These are phyloP conservation scores for Agrilus cyanescens DNA, from an alignment of 2,888 invertebrate genomes.

Conservation along the genomic window DNA sequence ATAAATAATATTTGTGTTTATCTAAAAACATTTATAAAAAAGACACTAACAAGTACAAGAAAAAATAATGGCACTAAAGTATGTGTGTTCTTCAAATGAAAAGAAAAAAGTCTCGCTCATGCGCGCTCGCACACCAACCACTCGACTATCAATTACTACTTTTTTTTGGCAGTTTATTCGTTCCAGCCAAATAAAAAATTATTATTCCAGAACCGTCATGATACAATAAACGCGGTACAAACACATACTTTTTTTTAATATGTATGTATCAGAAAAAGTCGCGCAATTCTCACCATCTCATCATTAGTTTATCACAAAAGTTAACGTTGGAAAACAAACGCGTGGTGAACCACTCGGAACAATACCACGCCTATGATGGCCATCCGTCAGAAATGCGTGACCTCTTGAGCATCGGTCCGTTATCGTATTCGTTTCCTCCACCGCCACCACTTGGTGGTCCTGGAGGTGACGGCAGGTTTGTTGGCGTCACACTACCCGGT, in stretches of 20 bases:
- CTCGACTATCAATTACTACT: neutral
- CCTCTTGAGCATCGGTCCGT: conserved; percentile 62
- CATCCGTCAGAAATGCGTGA: conserved; percentile 81
- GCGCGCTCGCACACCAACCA: neutral
- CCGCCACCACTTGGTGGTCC: conserved; percentile 37
- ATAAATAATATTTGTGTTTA: conserved; percentile 34
- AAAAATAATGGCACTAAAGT: conserved; percentile 37
- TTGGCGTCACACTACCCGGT: conserved; percentile 68
- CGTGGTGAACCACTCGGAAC: conserved; percentile 28
- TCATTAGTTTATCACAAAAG: conserved; percentile 36
- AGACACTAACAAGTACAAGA: conserved; percentile 37
- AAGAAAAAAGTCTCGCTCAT: conserved; percentile 9
- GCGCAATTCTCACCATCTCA: conserved; percentile 6
- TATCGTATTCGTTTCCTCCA: conserved; percentile 49
- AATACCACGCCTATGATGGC: conserved; percentile 66
- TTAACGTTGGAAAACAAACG: conserved; percentile 36
- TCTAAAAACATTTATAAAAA: conserved; percentile 39
- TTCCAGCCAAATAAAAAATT: neutral
- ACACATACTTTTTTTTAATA: no score
- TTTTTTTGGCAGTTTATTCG: neutral
- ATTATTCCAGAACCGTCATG: neutral
- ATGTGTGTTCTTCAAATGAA: conserved; percentile 22
- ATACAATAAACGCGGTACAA: no score
- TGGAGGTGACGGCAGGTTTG: conserved; percentile 66
- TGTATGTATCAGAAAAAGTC: neutral